Evolutionary conservation across 2,888 invertebrate genomes (phyloP).

Genomic region (Emesis furor): DNA sequence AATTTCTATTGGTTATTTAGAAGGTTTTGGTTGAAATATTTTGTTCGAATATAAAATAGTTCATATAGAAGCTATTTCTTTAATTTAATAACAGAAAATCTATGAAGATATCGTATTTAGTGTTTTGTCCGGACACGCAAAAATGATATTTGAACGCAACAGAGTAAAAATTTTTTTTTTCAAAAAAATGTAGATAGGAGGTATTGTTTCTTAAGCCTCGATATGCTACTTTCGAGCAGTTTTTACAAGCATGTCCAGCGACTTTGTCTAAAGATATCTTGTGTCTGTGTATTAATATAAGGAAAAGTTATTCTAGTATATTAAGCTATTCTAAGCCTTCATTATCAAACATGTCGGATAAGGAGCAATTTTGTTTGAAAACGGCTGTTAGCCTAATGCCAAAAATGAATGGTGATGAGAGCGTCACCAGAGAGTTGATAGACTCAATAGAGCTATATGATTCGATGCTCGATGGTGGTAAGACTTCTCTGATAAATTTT

Average conservation of each 20-base stretch:
- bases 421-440: constrained; percentile 42
- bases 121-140: no score
- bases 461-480: constrained; percentile 32
- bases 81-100: no score
- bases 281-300: neutral
- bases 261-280: neutral
- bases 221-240: neutral
- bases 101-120: no score
- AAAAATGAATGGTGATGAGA: constrained; percentile 44
- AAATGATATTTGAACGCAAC: no score
- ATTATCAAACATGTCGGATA: neutral
- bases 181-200: no score
- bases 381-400: constrained; percentile 51
- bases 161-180: no score
- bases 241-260: neutral
- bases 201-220: no score
- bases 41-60: no score
- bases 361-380: constrained; percentile 41
- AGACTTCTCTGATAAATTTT: constrained; percentile 54
- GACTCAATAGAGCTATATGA: constrained; percentile 47
- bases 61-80: no score
- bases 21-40: no score
- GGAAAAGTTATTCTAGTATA: neutral
- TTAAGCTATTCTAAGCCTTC: neutral
- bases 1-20: no score